Evolutionary conservation across 2,113 vertebrate genomes (phyloP), one percentile per base, ranked within the genome.

Genomic region (Microcebus ravelobensis): DNA sequence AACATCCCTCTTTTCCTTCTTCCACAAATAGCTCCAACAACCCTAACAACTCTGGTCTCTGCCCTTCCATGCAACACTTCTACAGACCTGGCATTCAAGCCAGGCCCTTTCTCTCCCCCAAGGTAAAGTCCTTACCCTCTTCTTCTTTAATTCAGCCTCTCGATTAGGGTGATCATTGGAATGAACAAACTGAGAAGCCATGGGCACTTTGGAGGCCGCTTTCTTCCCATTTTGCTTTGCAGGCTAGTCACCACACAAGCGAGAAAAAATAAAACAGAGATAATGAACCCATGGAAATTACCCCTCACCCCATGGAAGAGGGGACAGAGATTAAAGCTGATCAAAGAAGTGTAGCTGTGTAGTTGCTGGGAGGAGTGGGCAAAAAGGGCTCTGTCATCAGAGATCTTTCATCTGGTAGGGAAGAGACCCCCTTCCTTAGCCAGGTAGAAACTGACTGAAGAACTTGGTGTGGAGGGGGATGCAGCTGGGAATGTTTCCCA

Each of bases 91-190:
- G 50, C 50, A 95, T 29, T 92, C 63, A 86, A 94, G 15, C 23
- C 50, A 93, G 89, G n/a, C 21, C 59, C 45, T 39, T 45, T 48
- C 36, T 18, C 34, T 74, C 61, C n/a, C 23, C 89, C 61, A 48
- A 82, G 27, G 48, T 68, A 73, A 92, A 96, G 34, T n/a, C 57
- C 97, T 97, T 95, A 98, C 97, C 95, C 97, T 96, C 83, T 96
- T 98, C 82, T 96, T 97, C 96, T 97, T 98, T 71, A 97, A 96
- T 90, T 93, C 96, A 59, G 77, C 68, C 34, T 98, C 93, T 25
- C 91, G 39, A 71, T 7, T 96, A 79, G 86, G 34, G 23, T 93
- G 96, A 87, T 90, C 93, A 95, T 71, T 98, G 73, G 6, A 73
- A 27, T 96, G 79, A 91, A 97, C 42, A 86, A 93, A 52, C 74